A percentile compares a stretch with the other conserved stretches of the same genome.
Conservation (phyloP, 2,888 invertebrate species). For the Pecten maximus region DNA sequence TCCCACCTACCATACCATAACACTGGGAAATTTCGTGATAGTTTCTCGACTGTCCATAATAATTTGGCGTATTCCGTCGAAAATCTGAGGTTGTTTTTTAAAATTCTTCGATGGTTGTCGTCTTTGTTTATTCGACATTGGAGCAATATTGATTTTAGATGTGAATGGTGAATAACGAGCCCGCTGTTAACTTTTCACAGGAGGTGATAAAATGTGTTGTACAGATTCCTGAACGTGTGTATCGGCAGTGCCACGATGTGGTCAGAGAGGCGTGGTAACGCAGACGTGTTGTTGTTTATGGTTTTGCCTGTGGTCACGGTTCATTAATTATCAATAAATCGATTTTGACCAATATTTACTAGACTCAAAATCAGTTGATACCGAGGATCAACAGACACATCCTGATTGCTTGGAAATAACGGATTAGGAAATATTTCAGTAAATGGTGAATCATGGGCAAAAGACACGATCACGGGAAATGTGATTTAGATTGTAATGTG, state of each 20-base stretch:
- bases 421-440: not conserved
- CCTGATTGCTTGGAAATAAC: no score
- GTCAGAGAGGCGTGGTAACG: not conserved
- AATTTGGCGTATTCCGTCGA: not conserved
- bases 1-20: not conserved
- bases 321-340: not conserved
- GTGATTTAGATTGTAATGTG: not conserved
- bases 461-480: not conserved
- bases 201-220: conserved; percentile 5
- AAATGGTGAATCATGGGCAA: not conserved
- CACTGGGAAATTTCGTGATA: not conserved
- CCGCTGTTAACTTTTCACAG: not conserved
- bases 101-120: not conserved
- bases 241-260: not conserved
- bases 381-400: not conserved
- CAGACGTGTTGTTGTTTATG: not conserved
- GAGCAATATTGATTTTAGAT: not conserved
- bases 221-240: not conserved
- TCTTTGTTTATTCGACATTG: not conserved
- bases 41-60: not conserved
- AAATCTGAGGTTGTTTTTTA: not conserved
- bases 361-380: not conserved
- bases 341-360: not conserved
- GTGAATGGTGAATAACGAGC: not conserved
- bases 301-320: not conserved